Evolutionary conservation across 2,113 vertebrate genomes (phyloP).

Genomic region (Carassius carassius): DNA sequence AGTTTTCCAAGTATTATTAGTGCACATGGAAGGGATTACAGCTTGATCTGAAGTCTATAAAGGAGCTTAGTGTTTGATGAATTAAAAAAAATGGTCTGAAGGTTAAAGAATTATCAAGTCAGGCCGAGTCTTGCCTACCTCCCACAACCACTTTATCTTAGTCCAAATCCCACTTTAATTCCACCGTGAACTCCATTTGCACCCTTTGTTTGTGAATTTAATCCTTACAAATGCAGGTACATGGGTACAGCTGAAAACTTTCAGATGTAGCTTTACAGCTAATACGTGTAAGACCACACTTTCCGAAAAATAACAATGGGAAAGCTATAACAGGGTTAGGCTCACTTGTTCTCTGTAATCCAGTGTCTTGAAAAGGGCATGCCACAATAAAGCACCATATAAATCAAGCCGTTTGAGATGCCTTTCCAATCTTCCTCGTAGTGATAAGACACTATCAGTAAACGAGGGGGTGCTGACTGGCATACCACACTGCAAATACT

Average conservation of each 20-base stretch:
- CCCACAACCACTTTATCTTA: slow-evolving; percentile 60
- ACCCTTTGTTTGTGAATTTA: slow-evolving; percentile 49
- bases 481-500: not conserved
- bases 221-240: slow-evolving; percentile 20
- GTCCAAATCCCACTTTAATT: slow-evolving; percentile 66
- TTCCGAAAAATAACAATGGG: slow-evolving; percentile 8
- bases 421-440: slow-evolving; percentile 24
- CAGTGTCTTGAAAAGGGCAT: not conserved
- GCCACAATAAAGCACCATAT: not conserved
- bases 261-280: slow-evolving; percentile 17
- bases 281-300: slow-evolving; percentile 30
- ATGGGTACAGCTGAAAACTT: slow-evolving; percentile 13
- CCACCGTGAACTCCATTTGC: slow-evolving; percentile 64
- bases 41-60: slow-evolving; percentile 63
- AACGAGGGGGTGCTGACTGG: not conserved
- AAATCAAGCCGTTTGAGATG: slow-evolving; percentile 13
- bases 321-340: not conserved
- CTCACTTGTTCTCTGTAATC: not conserved
- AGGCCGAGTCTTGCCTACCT: slow-evolving; percentile 59
- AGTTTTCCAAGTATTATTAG: slow-evolving; percentile 64
- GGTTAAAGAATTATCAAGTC: slow-evolving; percentile 67
- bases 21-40: slow-evolving; percentile 76
- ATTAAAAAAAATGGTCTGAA: slow-evolving; percentile 59
- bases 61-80: slow-evolving; percentile 68
- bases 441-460: slow-evolving; percentile 19